Evolutionary conservation across 2,888 invertebrate genomes (phyloP).

Genomic region (Cinara cedri): DNA sequence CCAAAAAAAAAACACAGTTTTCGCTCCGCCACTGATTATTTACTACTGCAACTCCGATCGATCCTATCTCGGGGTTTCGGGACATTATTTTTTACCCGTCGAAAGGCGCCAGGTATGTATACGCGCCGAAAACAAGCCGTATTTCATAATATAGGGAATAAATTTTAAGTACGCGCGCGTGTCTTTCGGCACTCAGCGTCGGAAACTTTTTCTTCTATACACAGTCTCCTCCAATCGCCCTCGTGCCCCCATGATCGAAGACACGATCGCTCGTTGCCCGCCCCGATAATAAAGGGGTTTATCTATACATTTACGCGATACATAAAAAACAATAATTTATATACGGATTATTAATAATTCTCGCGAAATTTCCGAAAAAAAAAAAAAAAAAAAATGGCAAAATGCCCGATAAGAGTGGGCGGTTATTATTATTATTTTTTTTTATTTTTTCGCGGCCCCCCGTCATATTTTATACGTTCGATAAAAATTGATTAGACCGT

Average conservation of each 20-base stretch:
- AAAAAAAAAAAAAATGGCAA: constrained; percentile 31
- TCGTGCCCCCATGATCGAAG: background rate
- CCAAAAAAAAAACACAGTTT: no score
- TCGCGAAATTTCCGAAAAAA: constrained; percentile 6
- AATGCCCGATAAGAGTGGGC: constrained; percentile 14
- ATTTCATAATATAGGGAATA: constrained; percentile 7
- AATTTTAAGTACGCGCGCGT: background rate
- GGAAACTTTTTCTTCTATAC: background rate
- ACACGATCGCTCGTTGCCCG: constrained; percentile 30
- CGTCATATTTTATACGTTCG: background rate
- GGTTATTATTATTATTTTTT: background rate
- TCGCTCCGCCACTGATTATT: no score
- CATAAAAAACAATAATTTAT: constrained; percentile 25
- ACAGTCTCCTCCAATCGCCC: no score
- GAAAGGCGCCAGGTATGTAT: no score
- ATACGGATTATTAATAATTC: background rate
- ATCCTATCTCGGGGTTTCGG: no score
- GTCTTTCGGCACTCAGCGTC: background rate
- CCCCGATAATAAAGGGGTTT: constrained; percentile 28
- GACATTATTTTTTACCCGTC: no score
- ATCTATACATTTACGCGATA: background rate
- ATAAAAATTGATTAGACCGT: constrained; percentile 26
- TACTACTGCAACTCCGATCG: no score
- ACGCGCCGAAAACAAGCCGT: background rate
- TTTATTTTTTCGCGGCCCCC: background rate